These are phyloP conservation scores for Platysteira castanea DNA, from an alignment of 2,113 vertebrate genomes.

Conservation along the genomic window DNA sequence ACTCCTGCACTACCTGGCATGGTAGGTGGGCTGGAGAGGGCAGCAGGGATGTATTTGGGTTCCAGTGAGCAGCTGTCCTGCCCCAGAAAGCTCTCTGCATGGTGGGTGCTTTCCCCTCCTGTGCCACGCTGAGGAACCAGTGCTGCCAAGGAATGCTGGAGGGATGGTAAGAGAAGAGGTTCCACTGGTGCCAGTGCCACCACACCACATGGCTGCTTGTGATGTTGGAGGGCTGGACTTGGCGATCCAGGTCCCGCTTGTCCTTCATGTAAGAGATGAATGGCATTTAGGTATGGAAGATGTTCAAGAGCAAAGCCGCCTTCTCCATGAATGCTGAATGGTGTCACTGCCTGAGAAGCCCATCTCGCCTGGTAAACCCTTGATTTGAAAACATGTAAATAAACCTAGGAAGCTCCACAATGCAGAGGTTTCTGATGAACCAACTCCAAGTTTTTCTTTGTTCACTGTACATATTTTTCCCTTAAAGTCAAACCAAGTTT, in stretches of 20 bases:
- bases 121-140: not conserved
- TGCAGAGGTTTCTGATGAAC: not conserved
- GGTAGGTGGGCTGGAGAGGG: not conserved
- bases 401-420: not conserved
- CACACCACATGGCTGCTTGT: not conserved
- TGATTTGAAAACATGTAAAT: not conserved
- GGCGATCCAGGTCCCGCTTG: not conserved
- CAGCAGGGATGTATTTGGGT: not conserved
- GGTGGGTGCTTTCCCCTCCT: not conserved
- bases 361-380: not conserved
- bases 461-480: not conserved
- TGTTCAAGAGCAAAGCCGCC: not conserved
- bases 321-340: not conserved
- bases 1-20: not conserved
- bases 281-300: not conserved
- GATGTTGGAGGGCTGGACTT: not conserved
- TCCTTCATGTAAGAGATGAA: not conserved
- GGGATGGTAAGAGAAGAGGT: not conserved
- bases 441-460: not conserved
- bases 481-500: constrained; percentile 12
- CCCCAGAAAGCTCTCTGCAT: not conserved
- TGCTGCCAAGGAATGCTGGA: not conserved
- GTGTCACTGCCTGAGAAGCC: not conserved
- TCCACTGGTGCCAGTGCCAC: not conserved
- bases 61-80: not conserved